Conservation (phyloP, 2,113 vertebrate species). For the Microcebus ravelobensis region DNA sequence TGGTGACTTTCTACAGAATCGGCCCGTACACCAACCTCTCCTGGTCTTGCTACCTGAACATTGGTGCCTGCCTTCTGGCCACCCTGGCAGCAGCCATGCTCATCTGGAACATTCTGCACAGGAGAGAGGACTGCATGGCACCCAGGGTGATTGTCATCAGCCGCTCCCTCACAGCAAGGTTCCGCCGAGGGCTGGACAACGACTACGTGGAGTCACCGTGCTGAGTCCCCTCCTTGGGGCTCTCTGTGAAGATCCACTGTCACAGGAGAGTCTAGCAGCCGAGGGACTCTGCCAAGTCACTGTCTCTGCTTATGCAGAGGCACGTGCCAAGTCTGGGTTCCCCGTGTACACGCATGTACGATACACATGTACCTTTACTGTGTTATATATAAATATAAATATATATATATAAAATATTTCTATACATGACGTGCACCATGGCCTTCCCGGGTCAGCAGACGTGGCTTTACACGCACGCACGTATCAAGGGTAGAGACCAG, state of each 20-base stretch:
- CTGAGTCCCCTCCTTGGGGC: slow-evolving; percentile 82
- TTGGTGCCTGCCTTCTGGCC: slow-evolving; percentile 95
- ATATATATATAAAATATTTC: not conserved
- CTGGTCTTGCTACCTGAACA: slow-evolving; percentile 98
- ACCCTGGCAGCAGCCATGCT: slow-evolving; percentile 96
- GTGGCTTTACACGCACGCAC: not conserved
- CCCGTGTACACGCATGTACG: slow-evolving; percentile 78
- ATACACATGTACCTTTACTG: slow-evolving; percentile 66
- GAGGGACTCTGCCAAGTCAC: slow-evolving; percentile 23
- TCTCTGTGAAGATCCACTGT: slow-evolving; percentile 52
- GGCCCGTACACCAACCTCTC: slow-evolving; percentile 95
- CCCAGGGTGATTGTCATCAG: slow-evolving; percentile 96
- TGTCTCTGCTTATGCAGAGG: slow-evolving; percentile 63
- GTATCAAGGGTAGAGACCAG: not conserved
- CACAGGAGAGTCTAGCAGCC: slow-evolving; percentile 72
- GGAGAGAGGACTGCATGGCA: slow-evolving; percentile 95
- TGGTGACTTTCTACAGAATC: slow-evolving; percentile 97
- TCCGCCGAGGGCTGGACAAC: slow-evolving; percentile 93
- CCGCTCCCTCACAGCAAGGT: slow-evolving; percentile 90
- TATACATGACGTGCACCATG: not conserved
- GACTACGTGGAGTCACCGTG: slow-evolving; percentile 98
- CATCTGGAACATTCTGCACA: slow-evolving; percentile 98
- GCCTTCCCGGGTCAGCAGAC: slow-evolving; percentile 25
- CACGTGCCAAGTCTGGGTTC: slow-evolving; percentile 62
- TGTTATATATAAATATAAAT: slow-evolving; percentile 62